Evolutionary conservation across 2,797 vertebrate species (phyloP).

Genomic region (Caiman crocodilus): DNA sequence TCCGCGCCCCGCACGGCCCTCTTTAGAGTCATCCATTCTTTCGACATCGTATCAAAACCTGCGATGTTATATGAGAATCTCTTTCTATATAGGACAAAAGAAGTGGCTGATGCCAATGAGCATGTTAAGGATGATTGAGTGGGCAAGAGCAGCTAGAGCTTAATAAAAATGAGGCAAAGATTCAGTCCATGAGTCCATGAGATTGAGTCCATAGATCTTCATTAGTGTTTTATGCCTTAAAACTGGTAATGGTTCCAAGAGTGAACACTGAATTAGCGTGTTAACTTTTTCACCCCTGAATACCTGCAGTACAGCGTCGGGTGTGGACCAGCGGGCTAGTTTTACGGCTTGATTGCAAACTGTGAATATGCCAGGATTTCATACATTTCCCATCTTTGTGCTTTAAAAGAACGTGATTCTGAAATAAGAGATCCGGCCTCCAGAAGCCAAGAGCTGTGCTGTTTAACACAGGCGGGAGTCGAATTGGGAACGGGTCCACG

Average conservation of each 20-base stretch:
- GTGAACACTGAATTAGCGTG: constrained; percentile 53
- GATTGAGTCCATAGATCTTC: constrained; percentile 83
- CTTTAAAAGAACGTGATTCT: neutral
- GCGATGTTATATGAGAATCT: constrained; percentile 34
- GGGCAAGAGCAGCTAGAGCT: constrained; percentile 64
- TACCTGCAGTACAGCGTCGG: constrained; percentile 4
- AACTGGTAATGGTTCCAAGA: constrained; percentile 73
- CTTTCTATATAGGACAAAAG: constrained; percentile 55
- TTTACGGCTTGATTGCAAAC: neutral
- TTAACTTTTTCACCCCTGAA: constrained; percentile 71
- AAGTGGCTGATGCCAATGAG: constrained; percentile 60
- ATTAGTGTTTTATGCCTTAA: constrained; percentile 75
- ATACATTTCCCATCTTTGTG: neutral
- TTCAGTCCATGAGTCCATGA: constrained; percentile 73
- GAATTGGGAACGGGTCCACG: neutral
- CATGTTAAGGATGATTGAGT: constrained; percentile 80
- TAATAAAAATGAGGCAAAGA: constrained; percentile 76
- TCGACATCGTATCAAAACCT: constrained; percentile 50
- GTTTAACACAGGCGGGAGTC: constrained; percentile 1
- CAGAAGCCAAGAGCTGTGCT: neutral
- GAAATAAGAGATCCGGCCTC: neutral
- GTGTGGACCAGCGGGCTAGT: neutral
- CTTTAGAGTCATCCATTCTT: constrained; percentile 56
- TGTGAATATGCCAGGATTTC: neutral
- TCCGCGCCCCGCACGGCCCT: neutral